Conservation (phyloP, 2,888 invertebrate genomes). For the Scaptomyza polygonia region DNA sequence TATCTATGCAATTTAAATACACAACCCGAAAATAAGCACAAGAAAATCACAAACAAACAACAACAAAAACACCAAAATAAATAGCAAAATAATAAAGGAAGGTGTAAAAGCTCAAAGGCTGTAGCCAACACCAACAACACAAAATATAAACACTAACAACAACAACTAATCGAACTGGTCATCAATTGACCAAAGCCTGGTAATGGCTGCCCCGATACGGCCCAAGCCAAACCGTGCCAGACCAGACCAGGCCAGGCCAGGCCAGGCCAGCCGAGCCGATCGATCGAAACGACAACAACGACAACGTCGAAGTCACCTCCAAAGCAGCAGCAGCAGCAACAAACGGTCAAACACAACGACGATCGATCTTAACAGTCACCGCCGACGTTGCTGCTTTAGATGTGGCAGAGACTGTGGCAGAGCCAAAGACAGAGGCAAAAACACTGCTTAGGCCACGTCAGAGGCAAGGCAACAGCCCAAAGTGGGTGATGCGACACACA, state of each 20-base stretch:
- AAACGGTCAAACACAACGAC: constrained; percentile 61
- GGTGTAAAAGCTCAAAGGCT: constrained; percentile 74
- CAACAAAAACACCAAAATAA: constrained; percentile 53
- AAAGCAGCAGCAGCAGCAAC: constrained; percentile 42
- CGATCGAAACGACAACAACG: constrained; percentile 72
- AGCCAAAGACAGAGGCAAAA: background rate
- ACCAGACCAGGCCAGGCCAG: constrained; percentile 29
- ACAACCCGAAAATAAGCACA: constrained; percentile 37
- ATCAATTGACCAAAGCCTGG: constrained; percentile 77
- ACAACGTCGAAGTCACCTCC: constrained; percentile 60
- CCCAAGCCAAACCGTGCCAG: constrained; percentile 33
- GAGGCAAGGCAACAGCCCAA: constrained; percentile 37
- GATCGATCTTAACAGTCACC: constrained; percentile 74
- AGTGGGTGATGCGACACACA: constrained; percentile 53
- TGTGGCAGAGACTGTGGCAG: constrained; percentile 35
- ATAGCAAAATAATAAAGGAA: constrained; percentile 76
- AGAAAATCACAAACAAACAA: constrained; percentile 36
- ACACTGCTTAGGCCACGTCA: constrained; percentile 30
- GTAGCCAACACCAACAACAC: constrained; percentile 45
- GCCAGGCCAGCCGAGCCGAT: constrained; percentile 53
- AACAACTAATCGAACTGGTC: constrained; percentile 81
- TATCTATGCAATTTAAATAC: constrained; percentile 77
- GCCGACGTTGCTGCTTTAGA: constrained; percentile 58
- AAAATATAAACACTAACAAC: constrained; percentile 45
- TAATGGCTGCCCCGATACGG: constrained; percentile 63